Base-by-base conservation (phyloP, 2,888 invertebrate species). In the Didymodactylos carnosus region DNA sequence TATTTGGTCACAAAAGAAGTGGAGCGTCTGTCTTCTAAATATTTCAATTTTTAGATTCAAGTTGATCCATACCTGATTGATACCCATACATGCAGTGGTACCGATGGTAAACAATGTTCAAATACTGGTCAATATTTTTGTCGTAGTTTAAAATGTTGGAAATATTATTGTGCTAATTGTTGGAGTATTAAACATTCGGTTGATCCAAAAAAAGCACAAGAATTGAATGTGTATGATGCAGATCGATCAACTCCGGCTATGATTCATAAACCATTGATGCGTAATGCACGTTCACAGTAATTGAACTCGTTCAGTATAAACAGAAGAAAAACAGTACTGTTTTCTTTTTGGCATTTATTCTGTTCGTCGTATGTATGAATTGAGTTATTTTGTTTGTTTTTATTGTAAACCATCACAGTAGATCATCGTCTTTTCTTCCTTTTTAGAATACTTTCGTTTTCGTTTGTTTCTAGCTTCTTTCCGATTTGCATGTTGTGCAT, bases 41-140 rank as follows among this genome's bases (percentile, higher is more conserved):
- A 1, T 40, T 43, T 4, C 35, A 29, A 29, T 13, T 23, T 39
- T n/a, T 77, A 91, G 90, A 88, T 97, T 39, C 97, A 98, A 87
- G 89, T 97, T 53, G 93, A 97, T 84, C 97, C 97, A 0, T 98
- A 97, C 82, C 85, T 98, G 78, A 97, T 95, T 82, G 95, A 97
- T 84, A 90, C 93, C 0, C 88, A 91, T 79, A 85, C 88, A 75
- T 98, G 97, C 84, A 88, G 88, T 71, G 87, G 40, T 53, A 91
- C 92, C 81, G 91, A 92, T 81, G 97, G 95, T 0, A 94, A 94
- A 0, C 95, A 0, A 94, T 94, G 62, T 35, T n/a, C 35, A 35
- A 62, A 62, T 35, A 35, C 35, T 16, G 62, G 62, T 35, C 62
- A 62, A 0, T 94, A 94, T 84, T 98, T 95, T 85, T 98, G 97